phyloP scores from a whole-genome alignment of 2,888 invertebrate genomes.

The Spicauda simplicius region DNA sequence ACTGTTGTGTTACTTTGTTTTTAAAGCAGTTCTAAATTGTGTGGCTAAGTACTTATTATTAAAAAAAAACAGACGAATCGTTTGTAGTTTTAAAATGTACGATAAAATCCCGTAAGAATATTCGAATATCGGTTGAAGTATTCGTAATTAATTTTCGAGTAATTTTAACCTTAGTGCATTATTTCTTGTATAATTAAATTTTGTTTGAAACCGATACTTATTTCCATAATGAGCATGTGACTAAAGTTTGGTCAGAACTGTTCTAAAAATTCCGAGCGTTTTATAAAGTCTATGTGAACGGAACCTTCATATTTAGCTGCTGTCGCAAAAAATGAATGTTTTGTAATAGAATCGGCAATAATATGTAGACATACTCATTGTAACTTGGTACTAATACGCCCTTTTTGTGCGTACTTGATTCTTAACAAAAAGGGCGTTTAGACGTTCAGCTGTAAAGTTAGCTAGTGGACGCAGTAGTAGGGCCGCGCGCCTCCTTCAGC shows the following conservation, averaged over 20 bases:
- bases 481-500: constrained; percentile 78
- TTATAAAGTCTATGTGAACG: constrained; percentile 55
- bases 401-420: constrained; percentile 48
- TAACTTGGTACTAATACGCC: constrained; percentile 58
- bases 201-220: too few species aligned
- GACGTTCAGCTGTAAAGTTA: constrained; percentile 38
- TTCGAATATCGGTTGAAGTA: too few species aligned
- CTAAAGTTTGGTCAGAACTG: not conserved
- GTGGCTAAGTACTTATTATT: too few species aligned
- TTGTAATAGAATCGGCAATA: constrained; percentile 57
- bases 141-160: too few species aligned
- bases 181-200: too few species aligned
- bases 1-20: constrained; percentile 37
- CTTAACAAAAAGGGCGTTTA: constrained; percentile 39
- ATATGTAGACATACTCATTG: constrained; percentile 52
- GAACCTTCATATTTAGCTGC: constrained; percentile 54
- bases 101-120: too few species aligned
- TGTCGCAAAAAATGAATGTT: constrained; percentile 69
- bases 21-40: constrained; percentile 5
- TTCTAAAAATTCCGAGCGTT: not conserved
- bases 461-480: constrained; percentile 61
- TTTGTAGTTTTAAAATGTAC: too few species aligned
- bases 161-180: too few species aligned
- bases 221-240: too few species aligned
- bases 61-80: too few species aligned